A percentile compares a stretch with the other conserved stretches of the same genome.
Conservation (phyloP, 2,797 vertebrate species). For the Uromys caudimaculatus region DNA sequence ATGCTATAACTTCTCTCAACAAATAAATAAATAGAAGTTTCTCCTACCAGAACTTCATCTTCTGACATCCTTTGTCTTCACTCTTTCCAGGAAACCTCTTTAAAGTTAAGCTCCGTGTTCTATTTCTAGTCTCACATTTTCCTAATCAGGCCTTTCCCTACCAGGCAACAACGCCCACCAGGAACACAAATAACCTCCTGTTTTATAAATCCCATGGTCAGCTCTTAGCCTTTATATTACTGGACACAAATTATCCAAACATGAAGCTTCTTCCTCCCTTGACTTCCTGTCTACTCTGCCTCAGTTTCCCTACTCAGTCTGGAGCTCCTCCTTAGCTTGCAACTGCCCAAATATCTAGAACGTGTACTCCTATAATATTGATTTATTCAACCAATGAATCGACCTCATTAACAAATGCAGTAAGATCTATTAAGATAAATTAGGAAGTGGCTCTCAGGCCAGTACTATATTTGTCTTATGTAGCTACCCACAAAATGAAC, state of each 20-base stretch:
- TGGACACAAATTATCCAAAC: not conserved
- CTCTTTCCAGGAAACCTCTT: not conserved
- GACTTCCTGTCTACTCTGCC: not conserved
- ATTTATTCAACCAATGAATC: not conserved
- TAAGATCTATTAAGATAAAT: not conserved
- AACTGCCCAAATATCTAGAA: not conserved
- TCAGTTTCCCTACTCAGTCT: not conserved
- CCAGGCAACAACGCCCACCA: not conserved
- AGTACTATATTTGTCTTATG: not conserved
- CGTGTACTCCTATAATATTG: not conserved
- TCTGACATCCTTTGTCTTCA: not conserved
- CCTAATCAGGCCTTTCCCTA: not conserved
- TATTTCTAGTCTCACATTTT: not conserved
- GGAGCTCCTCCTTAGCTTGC: not conserved
- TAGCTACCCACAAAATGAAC: not conserved
- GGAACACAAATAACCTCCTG: not conserved
- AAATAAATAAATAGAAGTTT: not conserved
- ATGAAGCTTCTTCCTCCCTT: not conserved
- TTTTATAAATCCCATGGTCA: not conserved
- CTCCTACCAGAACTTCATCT: not conserved
- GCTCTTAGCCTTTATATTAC: not conserved
- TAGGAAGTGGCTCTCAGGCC: not conserved
- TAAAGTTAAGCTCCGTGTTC: not conserved
- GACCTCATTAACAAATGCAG: slow-evolving; percentile 42
- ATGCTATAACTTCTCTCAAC: not conserved